phyloP scores from a whole-genome alignment of 2,113 vertebrate genomes.

The Heloderma charlesbogerti region DNA sequence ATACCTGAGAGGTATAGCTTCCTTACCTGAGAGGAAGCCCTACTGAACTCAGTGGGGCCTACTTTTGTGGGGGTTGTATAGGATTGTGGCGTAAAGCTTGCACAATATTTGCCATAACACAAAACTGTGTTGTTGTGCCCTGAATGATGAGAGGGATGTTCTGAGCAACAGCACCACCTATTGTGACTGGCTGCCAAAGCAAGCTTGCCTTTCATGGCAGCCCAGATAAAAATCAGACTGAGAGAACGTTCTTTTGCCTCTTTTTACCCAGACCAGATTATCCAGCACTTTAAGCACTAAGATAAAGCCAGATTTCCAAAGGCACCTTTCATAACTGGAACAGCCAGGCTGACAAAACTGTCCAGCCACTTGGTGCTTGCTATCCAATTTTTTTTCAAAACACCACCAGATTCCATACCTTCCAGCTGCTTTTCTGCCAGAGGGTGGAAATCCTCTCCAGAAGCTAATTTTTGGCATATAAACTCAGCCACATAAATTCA shows the following conservation, averaged over 20 bases:
- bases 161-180: constrained; percentile 33
- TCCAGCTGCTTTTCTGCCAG: not conserved
- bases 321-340: not conserved
- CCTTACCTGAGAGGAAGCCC: too few species aligned
- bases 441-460: not conserved
- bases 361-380: not conserved
- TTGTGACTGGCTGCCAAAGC: not conserved
- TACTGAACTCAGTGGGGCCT: not conserved
- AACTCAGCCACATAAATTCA: not conserved
- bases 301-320: not conserved
- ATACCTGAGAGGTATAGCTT: too few species aligned
- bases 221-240: not conserved
- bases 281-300: not conserved
- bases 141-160: not conserved
- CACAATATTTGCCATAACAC: not conserved
- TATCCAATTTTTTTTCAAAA: not conserved
- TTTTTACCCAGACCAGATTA: not conserved
- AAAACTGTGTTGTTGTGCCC: not conserved
- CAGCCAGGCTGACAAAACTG: not conserved
- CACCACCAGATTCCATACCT: not conserved
- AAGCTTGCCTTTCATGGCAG: not conserved
- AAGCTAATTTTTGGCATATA: not conserved
- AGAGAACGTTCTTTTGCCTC: not conserved
- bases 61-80: not conserved
- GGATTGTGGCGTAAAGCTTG: not conserved